Evolutionary conservation across 1,140 invertebrate genomes (phyloP), one percentile per base, ranked within the genome.

Genomic region (Aphaenogaster ashmeadi): DNA sequence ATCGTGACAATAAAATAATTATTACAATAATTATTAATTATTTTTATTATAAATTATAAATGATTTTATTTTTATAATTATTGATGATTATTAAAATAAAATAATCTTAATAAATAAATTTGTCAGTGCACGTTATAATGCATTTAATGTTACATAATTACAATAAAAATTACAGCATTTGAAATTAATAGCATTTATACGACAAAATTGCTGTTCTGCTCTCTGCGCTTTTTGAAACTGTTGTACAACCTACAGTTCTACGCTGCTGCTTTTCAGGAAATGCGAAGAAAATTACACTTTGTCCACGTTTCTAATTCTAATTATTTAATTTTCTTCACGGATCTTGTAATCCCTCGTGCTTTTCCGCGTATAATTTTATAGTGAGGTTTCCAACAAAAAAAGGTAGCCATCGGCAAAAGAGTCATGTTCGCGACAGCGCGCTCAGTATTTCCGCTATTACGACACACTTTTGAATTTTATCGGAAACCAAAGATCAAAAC

Each of bases 361-460:
- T 81, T 44, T 81, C 36, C 36, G 11, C 6, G 21, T 56, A 15
- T 44, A 56, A 71, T 69, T 54, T 15, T 71, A 38, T 44, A 18
- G 3, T 33, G 15, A 69, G 66, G 27, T 81, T 56, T 81, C 21
- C 15, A 56, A 0, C 8, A 54, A 41, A 4, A 81, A 54, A 44
- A 60, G 13, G 58, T 15, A 41, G 0, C 1, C 6, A 41, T 81
- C 7, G 15, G 21, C 15, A 71, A 81, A 58, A n/a, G n/a, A 56
- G 15, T 81, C 79, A 81, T 66, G 79, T 81, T 56, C 50, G n/a
- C 78, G 18, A 56, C 54, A 47, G 18, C 66, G 21, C 36, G 50
- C 52, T 56, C 54, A 56, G 38, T 18, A 71, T 81, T 15, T 54
- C 21, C 47, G 8, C 18, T 56, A 54, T 69, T 54, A 69, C n/a